Base-by-base conservation (phyloP, 2,888 invertebrate genomes). In the Plemyria rubiginata region DNA sequence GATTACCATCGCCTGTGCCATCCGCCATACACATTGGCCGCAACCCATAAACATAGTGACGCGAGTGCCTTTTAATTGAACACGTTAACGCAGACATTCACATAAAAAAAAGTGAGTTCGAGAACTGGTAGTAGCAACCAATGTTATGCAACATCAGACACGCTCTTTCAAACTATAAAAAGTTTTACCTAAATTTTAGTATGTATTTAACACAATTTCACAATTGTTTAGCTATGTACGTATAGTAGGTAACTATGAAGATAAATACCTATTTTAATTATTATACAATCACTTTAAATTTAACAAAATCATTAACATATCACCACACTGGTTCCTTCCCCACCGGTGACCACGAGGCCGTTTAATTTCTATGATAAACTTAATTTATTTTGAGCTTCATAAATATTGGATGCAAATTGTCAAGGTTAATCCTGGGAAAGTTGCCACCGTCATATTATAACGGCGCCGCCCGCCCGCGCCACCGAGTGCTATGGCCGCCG, bases 11-110 rank as follows among this genome's bases (percentile, higher is more conserved):
- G 29, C 55, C 48, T 13, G 32, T 49, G 56, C 46, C 56, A 52
- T 61, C 46, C 22, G 55, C 51, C 60, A 55, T 61, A 29, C 43
- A n/a, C n/a, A n/a, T n/a, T n/a, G n/a, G n/a, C n/a, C n/a, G 50
- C 54, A 50, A 51, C 54, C 46, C 51, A 55, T 55, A 40, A 51
- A 55, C 60, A 43, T 28, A 38, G 15, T 29, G 32, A 52, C 55
- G 55, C 56, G 56, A 51, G 48, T 32, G 22, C 22, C 32, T 58
- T 38, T n/a, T 41, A 5, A 38, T 45, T 28, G 40, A 29, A 56
- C 56, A 13, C 54, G 48, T 22, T 45, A 45, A 32, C 54, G n/a
- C 22, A 2, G 4, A 22, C n/a, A n/a, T 28, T 9, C 40, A 28
- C 16, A n/a, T 28, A 12, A 9, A n/a, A 38, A 13, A 38, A 43